These are phyloP conservation scores for Novumbra hubbsi DNA, from an alignment of 2,797 vertebrate species.

Conservation along the genomic window DNA sequence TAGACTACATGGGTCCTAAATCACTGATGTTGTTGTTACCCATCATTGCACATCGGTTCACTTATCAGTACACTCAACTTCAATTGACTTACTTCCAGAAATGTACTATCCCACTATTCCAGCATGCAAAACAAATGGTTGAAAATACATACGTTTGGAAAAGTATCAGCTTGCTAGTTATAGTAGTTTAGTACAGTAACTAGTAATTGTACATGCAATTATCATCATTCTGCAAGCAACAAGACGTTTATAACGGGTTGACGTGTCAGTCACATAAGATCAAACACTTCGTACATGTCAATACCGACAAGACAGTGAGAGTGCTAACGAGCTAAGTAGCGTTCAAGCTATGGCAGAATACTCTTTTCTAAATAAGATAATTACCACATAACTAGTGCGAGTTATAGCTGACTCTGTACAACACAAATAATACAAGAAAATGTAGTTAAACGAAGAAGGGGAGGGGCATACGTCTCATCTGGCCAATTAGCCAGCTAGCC, in stretches of 20 bases:
- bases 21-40: not conserved
- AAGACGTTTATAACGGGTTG: not conserved
- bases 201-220: not conserved
- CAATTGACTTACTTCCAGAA: not conserved
- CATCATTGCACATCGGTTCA: not conserved
- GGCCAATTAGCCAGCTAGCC: slow-evolving; percentile 62
- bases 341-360: too few species aligned
- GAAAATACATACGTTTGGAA: not conserved
- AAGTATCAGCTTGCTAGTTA: not conserved
- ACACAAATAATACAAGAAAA: not conserved
- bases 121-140: not conserved
- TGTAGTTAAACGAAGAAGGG: slow-evolving; percentile 1
- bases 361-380: not conserved
- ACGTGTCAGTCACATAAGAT: not conserved
- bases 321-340: not conserved
- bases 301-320: not conserved
- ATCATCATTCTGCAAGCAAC: not conserved
- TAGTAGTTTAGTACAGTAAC: too few species aligned
- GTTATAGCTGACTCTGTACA: not conserved
- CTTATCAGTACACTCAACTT: not conserved
- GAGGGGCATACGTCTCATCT: slow-evolving; percentile 54
- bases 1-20: too few species aligned
- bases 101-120: not conserved
- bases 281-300: not conserved
- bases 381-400: not conserved